These are phyloP conservation scores for Perizoma flavofasciatum DNA, from an alignment of 2,888 invertebrate species.

Conservation along the genomic window DNA sequence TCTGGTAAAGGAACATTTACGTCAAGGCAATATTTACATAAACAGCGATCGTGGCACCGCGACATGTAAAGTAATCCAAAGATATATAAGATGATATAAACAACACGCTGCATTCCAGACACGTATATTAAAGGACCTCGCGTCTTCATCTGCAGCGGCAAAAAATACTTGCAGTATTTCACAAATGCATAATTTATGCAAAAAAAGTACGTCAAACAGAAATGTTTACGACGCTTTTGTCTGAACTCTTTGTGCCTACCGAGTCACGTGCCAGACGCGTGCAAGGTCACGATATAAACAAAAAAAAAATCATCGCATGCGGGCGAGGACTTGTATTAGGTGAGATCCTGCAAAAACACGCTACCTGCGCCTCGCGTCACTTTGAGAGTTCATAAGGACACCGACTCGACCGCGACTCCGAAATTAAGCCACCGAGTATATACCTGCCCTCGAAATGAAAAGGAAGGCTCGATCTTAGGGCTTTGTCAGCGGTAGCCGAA, in stretches of 20 bases:
- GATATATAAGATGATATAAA: constrained; percentile 56
- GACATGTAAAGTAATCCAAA: constrained; percentile 40
- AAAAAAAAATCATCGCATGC: constrained; percentile 45
- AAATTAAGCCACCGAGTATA: constrained; percentile 42
- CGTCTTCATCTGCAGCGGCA: constrained; percentile 54
- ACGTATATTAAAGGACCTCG: constrained; percentile 45
- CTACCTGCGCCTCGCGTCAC: constrained; percentile 71
- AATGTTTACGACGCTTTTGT: constrained; percentile 24
- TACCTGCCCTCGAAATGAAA: constrained; percentile 50
- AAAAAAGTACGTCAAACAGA: constrained; percentile 30
- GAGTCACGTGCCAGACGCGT: constrained; percentile 59
- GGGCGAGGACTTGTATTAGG: constrained; percentile 58
- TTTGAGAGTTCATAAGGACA: constrained; percentile 57
- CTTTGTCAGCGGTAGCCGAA: constrained; percentile 75
- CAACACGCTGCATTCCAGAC: constrained; percentile 48
- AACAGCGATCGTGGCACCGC: constrained; percentile 53
- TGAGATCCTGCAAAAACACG: constrained; percentile 71
- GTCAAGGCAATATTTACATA: constrained; percentile 55
- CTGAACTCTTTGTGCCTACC: constrained; percentile 27
- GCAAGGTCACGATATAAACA: constrained; percentile 61
- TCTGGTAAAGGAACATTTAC: constrained; percentile 50
- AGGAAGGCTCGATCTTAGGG: constrained; percentile 60
- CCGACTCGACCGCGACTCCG: constrained; percentile 53
- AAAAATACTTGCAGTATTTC: constrained; percentile 41
- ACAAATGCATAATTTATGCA: constrained; percentile 38